Percentiles rank a stretch among this genome's conserved stretches.
phyloP scores from a whole-genome alignment of 1,140 invertebrate genomes.

The Manduca sexta region DNA sequence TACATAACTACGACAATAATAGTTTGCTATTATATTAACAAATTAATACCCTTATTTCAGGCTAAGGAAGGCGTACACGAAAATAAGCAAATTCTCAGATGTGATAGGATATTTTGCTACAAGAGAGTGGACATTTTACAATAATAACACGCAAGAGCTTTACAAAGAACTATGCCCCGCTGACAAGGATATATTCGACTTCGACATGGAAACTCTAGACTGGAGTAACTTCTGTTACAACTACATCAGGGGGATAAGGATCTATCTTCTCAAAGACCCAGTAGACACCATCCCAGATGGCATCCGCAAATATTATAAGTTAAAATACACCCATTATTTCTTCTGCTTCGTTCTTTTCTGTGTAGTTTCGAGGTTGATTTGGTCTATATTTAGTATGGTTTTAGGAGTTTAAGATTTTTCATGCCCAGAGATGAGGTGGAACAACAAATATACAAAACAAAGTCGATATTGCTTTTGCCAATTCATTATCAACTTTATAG shows the following conservation, averaged over 20 bases:
- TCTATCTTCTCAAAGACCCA: slow-evolving; percentile 77
- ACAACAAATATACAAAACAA: no score
- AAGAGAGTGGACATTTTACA: slow-evolving; percentile 81
- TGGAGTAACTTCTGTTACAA: slow-evolving; percentile 76
- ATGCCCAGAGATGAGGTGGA: no score
- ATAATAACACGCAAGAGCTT: slow-evolving; percentile 76
- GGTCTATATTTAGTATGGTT: slow-evolving; percentile 12
- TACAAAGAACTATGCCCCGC: slow-evolving; percentile 57
- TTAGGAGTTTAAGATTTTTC: slow-evolving; percentile 9
- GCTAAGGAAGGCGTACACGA: slow-evolving; percentile 82
- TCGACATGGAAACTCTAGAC: slow-evolving; percentile 73
- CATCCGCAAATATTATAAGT: slow-evolving; percentile 25
- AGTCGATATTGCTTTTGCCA: no score
- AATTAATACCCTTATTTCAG: slow-evolving; percentile 64
- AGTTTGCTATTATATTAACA: no score
- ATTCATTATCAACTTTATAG: no score
- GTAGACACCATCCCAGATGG: slow-evolving; percentile 61
- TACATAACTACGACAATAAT: no score
- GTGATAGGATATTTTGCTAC: slow-evolving; percentile 82
- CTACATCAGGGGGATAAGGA: slow-evolving; percentile 74
- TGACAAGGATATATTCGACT: slow-evolving; percentile 76
- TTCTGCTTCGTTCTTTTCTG: slow-evolving; percentile 20
- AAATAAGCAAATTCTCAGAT: slow-evolving; percentile 81
- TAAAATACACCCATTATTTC: slow-evolving; percentile 35
- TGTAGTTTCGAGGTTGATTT: slow-evolving; percentile 18